These are phyloP conservation scores for Aldabrachelys gigantea DNA, from an alignment of 2,113 vertebrate genomes.

Conservation along the genomic window DNA sequence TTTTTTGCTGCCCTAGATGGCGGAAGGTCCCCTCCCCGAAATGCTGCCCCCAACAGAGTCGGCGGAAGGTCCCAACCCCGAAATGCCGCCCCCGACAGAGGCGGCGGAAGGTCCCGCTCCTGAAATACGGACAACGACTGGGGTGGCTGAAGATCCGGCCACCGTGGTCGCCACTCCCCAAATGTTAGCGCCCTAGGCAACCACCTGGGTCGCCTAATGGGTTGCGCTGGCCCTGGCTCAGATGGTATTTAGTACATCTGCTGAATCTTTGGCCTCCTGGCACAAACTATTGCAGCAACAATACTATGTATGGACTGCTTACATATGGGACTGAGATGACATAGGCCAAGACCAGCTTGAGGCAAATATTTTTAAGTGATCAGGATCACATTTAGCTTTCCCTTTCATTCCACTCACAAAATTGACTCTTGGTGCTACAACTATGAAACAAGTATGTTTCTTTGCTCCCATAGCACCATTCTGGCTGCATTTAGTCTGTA, in stretches of 20 bases:
- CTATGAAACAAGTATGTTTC: neutral
- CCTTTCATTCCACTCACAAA: neutral
- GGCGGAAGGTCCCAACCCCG: too few relatives aligned
- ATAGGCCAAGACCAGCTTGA: neutral
- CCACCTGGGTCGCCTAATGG: too few relatives aligned
- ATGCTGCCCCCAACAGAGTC: too few relatives aligned
- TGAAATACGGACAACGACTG: too few relatives aligned
- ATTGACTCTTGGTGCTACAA: neutral
- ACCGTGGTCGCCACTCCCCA: too few relatives aligned
- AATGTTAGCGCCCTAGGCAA: too few relatives aligned
- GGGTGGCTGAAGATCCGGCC: too few relatives aligned
- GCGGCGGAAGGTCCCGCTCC: too few relatives aligned
- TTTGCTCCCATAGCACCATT: neutral
- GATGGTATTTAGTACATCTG: conserved; percentile 27
- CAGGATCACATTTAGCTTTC: neutral
- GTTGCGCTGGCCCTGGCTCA: neutral
- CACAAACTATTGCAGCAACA: neutral
- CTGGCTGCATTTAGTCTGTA: neutral
- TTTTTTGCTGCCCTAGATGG: too few relatives aligned
- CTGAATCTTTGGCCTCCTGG: conserved; percentile 31
- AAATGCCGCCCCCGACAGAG: too few relatives aligned
- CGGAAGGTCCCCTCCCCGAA: too few relatives aligned
- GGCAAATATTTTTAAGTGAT: neutral
- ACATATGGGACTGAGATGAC: neutral
- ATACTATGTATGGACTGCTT: neutral